These are phyloP conservation scores for Abrostola tripartita DNA, from an alignment of 2,888 invertebrate genomes.

Conservation along the genomic window DNA sequence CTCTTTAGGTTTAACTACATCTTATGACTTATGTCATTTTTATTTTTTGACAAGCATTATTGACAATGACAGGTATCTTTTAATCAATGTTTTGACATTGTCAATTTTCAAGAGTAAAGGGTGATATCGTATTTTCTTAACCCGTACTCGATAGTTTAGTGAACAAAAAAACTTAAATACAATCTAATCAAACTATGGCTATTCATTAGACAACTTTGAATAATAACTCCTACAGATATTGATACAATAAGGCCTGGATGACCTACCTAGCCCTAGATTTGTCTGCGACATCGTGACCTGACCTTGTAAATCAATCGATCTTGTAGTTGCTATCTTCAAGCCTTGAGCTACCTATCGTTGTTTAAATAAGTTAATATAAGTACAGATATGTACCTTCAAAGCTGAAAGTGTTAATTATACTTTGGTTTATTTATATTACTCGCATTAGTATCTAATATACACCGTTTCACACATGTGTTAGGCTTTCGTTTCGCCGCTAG, in stretches of 20 bases:
- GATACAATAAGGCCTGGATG: background rate
- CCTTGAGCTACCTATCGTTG: background rate
- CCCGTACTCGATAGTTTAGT: no score
- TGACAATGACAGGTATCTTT: no score
- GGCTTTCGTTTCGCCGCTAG: background rate
- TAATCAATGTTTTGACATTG: no score
- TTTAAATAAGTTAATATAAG: background rate
- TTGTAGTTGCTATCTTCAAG: background rate
- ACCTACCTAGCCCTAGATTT: background rate
- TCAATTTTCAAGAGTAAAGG: no score
- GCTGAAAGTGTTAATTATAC: background rate
- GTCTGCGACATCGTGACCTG: slow-evolving; percentile 2
- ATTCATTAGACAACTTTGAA: background rate
- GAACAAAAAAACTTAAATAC: background rate
- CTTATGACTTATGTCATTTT: no score
- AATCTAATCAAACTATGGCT: background rate
- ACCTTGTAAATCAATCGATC: slow-evolving; percentile 6
- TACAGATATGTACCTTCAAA: background rate
- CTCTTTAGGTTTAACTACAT: no score
- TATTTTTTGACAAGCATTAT: no score
- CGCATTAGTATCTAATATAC: background rate
- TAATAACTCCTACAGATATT: background rate
- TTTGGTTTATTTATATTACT: background rate
- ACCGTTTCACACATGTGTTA: background rate
- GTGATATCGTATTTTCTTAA: no score